Evolutionary conservation across 2,113 vertebrate species (phyloP).

Genomic region (Nematolebias whitei): DNA sequence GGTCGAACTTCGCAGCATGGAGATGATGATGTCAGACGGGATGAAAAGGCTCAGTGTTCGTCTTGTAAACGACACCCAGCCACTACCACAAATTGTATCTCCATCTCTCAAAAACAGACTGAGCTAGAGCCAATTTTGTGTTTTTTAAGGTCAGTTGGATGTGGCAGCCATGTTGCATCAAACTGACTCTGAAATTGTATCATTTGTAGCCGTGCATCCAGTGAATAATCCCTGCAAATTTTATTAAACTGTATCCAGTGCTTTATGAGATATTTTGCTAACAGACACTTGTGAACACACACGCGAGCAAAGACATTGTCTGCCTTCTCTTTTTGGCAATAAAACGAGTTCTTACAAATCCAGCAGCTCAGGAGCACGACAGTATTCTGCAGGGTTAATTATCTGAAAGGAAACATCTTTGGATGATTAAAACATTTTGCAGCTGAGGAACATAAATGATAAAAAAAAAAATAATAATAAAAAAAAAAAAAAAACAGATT

Average conservation of each 20-base stretch:
- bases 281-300: no score
- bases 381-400: slow-evolving; percentile 3
- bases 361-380: no score
- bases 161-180: not conserved
- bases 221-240: not conserved
- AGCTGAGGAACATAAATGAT: not conserved
- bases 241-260: no score
- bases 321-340: no score
- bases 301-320: no score
- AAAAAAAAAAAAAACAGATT: slow-evolving; percentile 2
- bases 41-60: no score
- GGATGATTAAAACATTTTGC: slow-evolving; percentile 7
- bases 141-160: not conserved
- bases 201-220: not conserved
- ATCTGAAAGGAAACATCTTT: slow-evolving; percentile 7
- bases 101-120: no score
- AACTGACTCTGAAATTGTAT: not conserved
- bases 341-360: slow-evolving; percentile 2
- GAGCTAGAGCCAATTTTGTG: slow-evolving; percentile 22
- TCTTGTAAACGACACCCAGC: no score
- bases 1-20: slow-evolving; percentile 20
- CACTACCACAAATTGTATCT: no score
- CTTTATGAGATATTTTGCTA: no score
- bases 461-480: not conserved
- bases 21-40: not conserved